Base-by-base conservation (phyloP, 2,888 invertebrate genomes). In the Brenthis hecate region DNA sequence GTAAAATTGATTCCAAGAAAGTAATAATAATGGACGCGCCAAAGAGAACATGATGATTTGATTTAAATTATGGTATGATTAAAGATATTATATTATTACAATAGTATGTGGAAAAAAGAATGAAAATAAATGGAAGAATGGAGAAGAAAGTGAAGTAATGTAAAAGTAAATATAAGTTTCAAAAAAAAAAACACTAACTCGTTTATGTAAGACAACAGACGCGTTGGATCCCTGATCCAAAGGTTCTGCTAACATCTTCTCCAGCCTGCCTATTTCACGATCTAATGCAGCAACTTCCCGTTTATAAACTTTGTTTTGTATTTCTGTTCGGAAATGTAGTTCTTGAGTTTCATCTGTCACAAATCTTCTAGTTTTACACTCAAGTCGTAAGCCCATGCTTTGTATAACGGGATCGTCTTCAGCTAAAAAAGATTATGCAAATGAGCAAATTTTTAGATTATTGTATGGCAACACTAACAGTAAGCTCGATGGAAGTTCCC, bases 251-350 rank as follows among this genome's bases (percentile, higher is more conserved):
- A 97, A 82, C 66, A 95, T 88, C 80, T 93, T 95, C 83, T 97
- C 97, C 75, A 97, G 86, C 68, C 96, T 94, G 11, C 94, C 94
- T 62, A 97, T 96, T 86, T 97, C 97, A 61, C 94, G 94, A 82
- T 97, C 97, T 60, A 97, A 84, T 16, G 95, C 95, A 11, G 95
- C 95, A 74, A 98, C 95, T 85, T 98, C 97, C 74, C 96, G 94
- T 81, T 96, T 95, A 83, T 97, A 98, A 6, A 98, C 98, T 76
- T 96, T 95, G 87, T 98, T 98, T 87, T 98, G 98, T 65, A 98
- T 97, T 86, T 98, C 97, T 58, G 98, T 96, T 69, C 98, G 93
- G 84, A 97, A 97, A 80, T 96, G 95, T 16, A 97, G 87, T 80
- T 98, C 98, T 76, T 95, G 94, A 61, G 94, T 95, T 80, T 98